A percentile compares a stretch with the other conserved stretches of the same genome.
phyloP scores from a whole-genome alignment of 2,888 invertebrate species.

The Dryomyza anilis region DNA sequence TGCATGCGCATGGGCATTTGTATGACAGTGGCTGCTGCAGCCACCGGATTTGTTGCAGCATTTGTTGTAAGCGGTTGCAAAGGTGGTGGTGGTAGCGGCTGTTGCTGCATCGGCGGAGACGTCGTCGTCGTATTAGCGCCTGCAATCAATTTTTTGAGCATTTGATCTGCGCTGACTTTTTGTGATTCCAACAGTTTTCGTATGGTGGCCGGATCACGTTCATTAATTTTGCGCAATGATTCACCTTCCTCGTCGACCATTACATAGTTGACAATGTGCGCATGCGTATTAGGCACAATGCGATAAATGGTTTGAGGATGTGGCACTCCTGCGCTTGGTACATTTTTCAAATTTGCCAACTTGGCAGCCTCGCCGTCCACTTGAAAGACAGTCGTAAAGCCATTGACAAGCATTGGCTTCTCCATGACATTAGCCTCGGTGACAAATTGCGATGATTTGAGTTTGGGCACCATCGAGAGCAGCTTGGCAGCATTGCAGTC shows the following conservation, averaged over 20 bases:
- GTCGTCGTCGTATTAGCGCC: constrained; percentile 25
- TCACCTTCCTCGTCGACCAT: constrained; percentile 54
- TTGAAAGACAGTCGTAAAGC: constrained; percentile 56
- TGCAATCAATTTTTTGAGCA: constrained; percentile 50
- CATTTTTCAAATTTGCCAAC: constrained; percentile 47
- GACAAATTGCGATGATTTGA: constrained; percentile 52
- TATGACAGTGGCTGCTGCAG: constrained; percentile 15
- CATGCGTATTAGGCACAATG: constrained; percentile 58
- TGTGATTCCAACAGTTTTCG: constrained; percentile 53
- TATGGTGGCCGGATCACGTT: constrained; percentile 53
- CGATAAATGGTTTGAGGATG: constrained; percentile 47
- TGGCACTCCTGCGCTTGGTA: background rate
- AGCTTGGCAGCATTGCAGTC: constrained; percentile 46
- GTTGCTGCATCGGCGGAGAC: background rate
- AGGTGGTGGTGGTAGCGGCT: background rate
- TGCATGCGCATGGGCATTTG: constrained; percentile 41
- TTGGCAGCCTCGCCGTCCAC: constrained; percentile 50
- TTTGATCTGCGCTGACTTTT: constrained; percentile 52
- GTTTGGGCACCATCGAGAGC: constrained; percentile 50
- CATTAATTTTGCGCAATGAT: constrained; percentile 52
- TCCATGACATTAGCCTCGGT: constrained; percentile 47
- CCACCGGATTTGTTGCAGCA: background rate
- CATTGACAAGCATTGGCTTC: constrained; percentile 55
- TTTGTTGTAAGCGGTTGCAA: background rate
- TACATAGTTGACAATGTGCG: constrained; percentile 57